Evolutionary conservation across 2,888 invertebrate species (phyloP).

Genomic region (Hemicrepidius hirtus): DNA sequence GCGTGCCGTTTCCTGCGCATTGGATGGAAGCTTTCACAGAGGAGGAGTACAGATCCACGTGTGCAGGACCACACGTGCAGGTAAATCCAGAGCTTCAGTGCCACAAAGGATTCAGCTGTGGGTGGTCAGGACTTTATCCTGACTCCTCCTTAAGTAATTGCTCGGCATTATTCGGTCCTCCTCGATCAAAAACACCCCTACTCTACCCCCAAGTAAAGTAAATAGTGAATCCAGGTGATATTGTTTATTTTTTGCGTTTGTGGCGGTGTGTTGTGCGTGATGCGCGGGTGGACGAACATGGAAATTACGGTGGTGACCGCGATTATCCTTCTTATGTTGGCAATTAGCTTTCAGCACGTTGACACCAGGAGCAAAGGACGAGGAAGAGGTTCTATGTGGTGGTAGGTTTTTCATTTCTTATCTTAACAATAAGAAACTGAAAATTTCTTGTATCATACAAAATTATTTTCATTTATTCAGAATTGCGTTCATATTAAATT

Average conservation of each 20-base stretch:
- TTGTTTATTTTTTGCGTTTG: conserved; percentile 71
- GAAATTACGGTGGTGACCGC: conserved; percentile 62
- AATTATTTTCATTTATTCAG: no score
- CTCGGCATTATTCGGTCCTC: conserved; percentile 64
- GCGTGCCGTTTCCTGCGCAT: conserved; percentile 62
- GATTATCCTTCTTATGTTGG: conserved; percentile 46
- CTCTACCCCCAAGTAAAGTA: conserved; percentile 68
- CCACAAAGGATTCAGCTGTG: conserved; percentile 68
- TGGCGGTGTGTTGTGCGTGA: conserved; percentile 63
- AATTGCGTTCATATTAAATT: no score
- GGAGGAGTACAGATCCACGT: conserved; percentile 66
- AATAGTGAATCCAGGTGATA: conserved; percentile 69
- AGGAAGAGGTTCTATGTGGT: conserved; percentile 94
- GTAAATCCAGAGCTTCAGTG: conserved; percentile 64
- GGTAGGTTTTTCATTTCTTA: conserved; percentile 77
- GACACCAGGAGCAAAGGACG: conserved; percentile 76
- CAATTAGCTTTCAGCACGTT: conserved; percentile 57
- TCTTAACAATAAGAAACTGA: neutral
- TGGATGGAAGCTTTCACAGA: conserved; percentile 59
- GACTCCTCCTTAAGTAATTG: conserved; percentile 66
- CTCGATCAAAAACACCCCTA: conserved; percentile 67
- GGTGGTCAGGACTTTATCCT: conserved; percentile 66
- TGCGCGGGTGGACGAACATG: conserved; percentile 65
- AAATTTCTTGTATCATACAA: no score
- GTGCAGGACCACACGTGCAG: conserved; percentile 69